Base-by-base conservation (phyloP, 2,888 invertebrate species). In the Nipponacmea schrenckii region DNA sequence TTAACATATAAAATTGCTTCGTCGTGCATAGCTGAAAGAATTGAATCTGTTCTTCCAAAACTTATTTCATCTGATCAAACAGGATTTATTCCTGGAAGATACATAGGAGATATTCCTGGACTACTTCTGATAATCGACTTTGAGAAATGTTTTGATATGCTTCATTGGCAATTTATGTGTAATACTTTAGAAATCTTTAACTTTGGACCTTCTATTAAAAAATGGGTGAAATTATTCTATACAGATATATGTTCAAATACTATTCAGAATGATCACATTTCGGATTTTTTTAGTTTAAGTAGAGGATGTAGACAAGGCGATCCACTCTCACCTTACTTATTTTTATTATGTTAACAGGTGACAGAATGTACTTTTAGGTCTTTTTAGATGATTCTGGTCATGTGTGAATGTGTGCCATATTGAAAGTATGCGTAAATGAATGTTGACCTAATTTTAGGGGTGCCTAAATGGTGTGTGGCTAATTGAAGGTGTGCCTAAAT, bases 1-100 rank as follows among this genome's bases (percentile, higher is more conserved):
- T n/a, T n/a, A n/a, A n/a, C n/a, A n/a, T 70, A 62, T 44, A 70
- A 64, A 70, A 65, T 56, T 24, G 50, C 31, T 14, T 70, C 44
- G 17, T 31, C 39, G 15, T 45, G 45, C 20, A 70, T 65, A 27
- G 17, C 45, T 39, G 31, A 46, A n/a, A 45, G 48, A 50, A 31
- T 70, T 27, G 65, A 70, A 65, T 63, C 50, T 31, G 70, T 65
- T 15, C 24, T 70, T 26, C 31, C 24, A 14, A 48, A 39, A 1
- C 17, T 50, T 12, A 56, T 44, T 27, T 46, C 62, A 45, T 15
- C 15, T 15, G 63, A 69, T 20, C 69, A 64, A 27, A 64, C 24
- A 62, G 68, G 69, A 17, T 62, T 69, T 26, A n/a, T 69, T 44
- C 15, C 39, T 62, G 69, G 69, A 5, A 31, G 69, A 26, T 72